These are phyloP conservation scores for Serinus canaria DNA, from an alignment of 2,113 vertebrate genomes.

Conservation along the genomic window DNA sequence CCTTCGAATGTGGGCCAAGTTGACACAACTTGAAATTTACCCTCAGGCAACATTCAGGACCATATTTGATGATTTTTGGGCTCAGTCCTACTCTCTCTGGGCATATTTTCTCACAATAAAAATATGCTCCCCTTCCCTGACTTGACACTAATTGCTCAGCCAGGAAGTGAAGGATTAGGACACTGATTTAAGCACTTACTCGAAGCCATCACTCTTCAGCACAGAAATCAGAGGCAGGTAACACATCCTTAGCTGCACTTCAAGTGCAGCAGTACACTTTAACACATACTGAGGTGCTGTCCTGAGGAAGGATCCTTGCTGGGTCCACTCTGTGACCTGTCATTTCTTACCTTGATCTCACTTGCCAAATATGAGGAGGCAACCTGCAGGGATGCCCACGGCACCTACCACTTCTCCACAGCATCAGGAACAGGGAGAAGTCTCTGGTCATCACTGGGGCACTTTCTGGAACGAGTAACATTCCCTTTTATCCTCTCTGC, in stretches of 20 bases:
- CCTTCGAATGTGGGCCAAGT: not conserved
- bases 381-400: rapidly evolving
- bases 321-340: not conserved
- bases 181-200: not conserved
- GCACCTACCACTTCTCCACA: not conserved
- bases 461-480: not conserved
- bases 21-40: constrained; percentile 16
- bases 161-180: constrained; percentile 2
- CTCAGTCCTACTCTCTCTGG: constrained; percentile 4
- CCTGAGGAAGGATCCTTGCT: not conserved
- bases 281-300: not conserved
- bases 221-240: not conserved
- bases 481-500: not conserved
- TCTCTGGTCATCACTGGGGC: not conserved
- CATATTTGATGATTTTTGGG: constrained; percentile 21
- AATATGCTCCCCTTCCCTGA: constrained; percentile 19
- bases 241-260: not conserved
- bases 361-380: not conserved
- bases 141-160: constrained; percentile 33
- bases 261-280: not conserved
- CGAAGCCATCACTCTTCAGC: not conserved
- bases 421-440: not conserved
- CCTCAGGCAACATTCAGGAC: constrained; percentile 19
- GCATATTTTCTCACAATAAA: constrained; percentile 27
- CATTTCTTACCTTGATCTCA: not conserved